Evolutionary conservation across 2,797 vertebrate genomes (phyloP).

Genomic region (Poeciliopsis infans): DNA sequence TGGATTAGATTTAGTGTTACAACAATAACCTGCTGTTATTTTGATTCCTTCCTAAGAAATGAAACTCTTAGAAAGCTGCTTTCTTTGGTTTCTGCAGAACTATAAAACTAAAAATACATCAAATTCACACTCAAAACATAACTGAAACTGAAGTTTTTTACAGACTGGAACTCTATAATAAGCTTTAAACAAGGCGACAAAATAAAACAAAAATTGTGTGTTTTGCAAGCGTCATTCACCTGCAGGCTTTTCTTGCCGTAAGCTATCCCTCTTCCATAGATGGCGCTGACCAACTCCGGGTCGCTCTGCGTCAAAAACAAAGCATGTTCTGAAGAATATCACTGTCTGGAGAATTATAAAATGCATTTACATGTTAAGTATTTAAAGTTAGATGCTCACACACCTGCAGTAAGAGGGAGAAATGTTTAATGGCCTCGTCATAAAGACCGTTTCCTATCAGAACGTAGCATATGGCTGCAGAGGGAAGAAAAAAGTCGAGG

Average conservation of each 20-base stretch:
- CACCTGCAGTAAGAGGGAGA: slow-evolving; percentile 97
- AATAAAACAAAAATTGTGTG: background rate
- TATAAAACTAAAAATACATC: background rate
- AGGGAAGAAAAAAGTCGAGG: slow-evolving; percentile 34
- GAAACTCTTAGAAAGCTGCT: background rate
- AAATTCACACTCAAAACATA: background rate
- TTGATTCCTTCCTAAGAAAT: background rate
- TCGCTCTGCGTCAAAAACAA: slow-evolving; percentile 84
- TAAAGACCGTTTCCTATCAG: slow-evolving; percentile 93
- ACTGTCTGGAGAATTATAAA: background rate
- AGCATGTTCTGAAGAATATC: background rate
- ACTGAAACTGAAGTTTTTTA: background rate
- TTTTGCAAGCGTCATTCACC: slow-evolving; percentile 79
- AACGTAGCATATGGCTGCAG: slow-evolving; percentile 93
- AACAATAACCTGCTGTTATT: background rate
- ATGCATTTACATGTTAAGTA: background rate
- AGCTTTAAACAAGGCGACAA: background rate
- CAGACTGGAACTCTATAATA: background rate
- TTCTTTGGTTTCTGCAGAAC: background rate
- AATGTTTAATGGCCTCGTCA: slow-evolving; percentile 96
- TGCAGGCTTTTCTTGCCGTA: slow-evolving; percentile 97
- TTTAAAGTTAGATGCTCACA: slow-evolving; percentile 25
- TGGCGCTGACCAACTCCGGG: slow-evolving; percentile 94
- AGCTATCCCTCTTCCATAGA: slow-evolving; percentile 96
- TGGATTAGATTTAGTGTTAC: background rate